Base-by-base conservation (phyloP, 2,113 vertebrate genomes). In the Pseudonaja textilis region DNA sequence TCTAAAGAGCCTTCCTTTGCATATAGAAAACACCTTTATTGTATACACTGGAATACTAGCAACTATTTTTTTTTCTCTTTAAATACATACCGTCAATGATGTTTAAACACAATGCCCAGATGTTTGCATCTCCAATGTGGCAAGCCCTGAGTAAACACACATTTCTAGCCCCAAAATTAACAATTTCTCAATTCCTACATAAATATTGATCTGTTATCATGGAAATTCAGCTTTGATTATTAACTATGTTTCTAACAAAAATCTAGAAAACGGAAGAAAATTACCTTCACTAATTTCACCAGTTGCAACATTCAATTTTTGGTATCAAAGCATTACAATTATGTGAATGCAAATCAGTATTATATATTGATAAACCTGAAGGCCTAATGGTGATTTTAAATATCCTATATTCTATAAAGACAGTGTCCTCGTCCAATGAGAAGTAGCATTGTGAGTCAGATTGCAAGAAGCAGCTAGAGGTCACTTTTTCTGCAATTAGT, bases 181-280 rank as follows among this genome's bases (percentile, higher is more conserved):
- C 18, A 6, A 74, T 74, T 29, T 91, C 26, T 0, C 0, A 86
- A 0, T 42, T 7, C 54, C 26, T 6, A 57, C 74, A 47, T n/a
- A 25, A 0, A 81, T 1, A 14, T 34, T 14, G 56, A 39, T 8
- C 1, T 2, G 1, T 7, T 9, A 34, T 29, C 9, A 23, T 8
- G 22, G 59, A 90, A 61, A 50, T 18, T 20, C 39, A n/a, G 10
- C n/a, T 0, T 12, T 6, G 4, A 20, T 9, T 64, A n/a, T 1
- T 0, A 0, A 86, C 22, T 54, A 25, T n/a, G 34, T 10, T 42
- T 8, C 26, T 74, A 74, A 29, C n/a, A 74, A 74, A 74, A 34
- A 34, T 8, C 9, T 34, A 20, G 23, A 3, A 2, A n/a, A 8
- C 23, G 22, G 47, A 22, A 6, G 26, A 39, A 23, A 34, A n/a